Base-by-base conservation (phyloP, 2,797 vertebrate genomes). In the Momotus momota region DNA sequence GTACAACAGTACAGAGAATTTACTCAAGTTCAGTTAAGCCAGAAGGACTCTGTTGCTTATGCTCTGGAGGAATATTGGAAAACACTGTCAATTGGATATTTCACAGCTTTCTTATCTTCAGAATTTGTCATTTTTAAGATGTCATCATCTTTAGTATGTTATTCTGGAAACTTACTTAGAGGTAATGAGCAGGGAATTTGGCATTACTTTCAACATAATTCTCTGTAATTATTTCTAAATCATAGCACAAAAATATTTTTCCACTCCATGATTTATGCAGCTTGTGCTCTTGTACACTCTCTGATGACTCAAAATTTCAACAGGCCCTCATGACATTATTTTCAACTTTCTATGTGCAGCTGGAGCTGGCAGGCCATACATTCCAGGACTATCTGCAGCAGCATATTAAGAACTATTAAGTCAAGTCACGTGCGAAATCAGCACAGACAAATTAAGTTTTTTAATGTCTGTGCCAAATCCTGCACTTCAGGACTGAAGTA, bases 291-390 rank as follows among this genome's bases (percentile, higher is more conserved):
- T 90, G 40, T 93, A 88, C 83, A 72, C 78, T 66, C 52, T 73
- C 66, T 88, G 93, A 97, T 96, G 95, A 97, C 86, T 96, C 96
- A 96, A 95, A 94, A 96, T 92, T 96, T 96, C 90, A 96, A 84
- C 81, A 96, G 78, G 60, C 83, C 83, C 73, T 94, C 48, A 75
- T 43, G 74, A 86, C 66, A 95, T 64, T 93, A 91, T 86, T 95
- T 92, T 86, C 70, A 95, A 66, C 73, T 86, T 84, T 77, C 60
- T 75, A 4, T 66, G 62, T 79, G 81, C 95, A 95, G 93, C 95
- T 95, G 94, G 81, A 90, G 65, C 93, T 95, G 35, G 62, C 66
- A 57, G 92, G 86, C 77, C 70, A 86, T 41, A 70, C 67, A 66
- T 92, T 86, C 29, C 74, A 86, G 40, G 60, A 60, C 58, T 84